Percentiles rank a stretch among this genome's conserved stretches.
Evolutionary conservation across 2,888 invertebrate genomes (phyloP).

Genomic region (Stenoptilia bipunctidactyla): DNA sequence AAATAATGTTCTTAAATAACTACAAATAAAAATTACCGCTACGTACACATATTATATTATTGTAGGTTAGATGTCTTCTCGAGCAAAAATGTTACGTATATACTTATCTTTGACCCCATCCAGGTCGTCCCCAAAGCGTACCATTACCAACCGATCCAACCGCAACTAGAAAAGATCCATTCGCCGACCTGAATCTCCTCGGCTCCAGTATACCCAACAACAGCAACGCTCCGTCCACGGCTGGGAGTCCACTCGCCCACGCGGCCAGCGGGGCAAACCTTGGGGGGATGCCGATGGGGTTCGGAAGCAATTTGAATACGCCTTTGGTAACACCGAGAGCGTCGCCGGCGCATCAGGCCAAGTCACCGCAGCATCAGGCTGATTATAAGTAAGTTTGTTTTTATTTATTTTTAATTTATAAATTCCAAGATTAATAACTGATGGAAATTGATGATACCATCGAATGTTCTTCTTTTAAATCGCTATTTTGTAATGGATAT

Average conservation of each 20-base stretch:
- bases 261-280: conserved; percentile 8
- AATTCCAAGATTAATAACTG: too few relatives aligned
- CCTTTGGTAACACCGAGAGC: conserved; percentile 30
- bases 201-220: conserved; percentile 21
- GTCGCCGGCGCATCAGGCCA: conserved; percentile 33
- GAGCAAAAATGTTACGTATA: too few relatives aligned
- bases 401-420: too few relatives aligned
- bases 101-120: too few relatives aligned
- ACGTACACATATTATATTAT: too few relatives aligned
- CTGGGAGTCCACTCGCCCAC: not conserved
- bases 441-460: too few relatives aligned
- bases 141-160: conserved; percentile 57
- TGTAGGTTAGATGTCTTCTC: too few relatives aligned
- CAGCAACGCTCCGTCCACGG: not conserved
- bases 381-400: conserved; percentile 55
- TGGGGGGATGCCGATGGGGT: conserved; percentile 11
- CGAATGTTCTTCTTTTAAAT: too few relatives aligned
- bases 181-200: conserved; percentile 76
- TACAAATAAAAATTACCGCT: too few relatives aligned
- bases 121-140: conserved; percentile 46
- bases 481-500: too few relatives aligned
- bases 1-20: not conserved
- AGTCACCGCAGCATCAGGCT: conserved; percentile 54
- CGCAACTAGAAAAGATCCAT: conserved; percentile 74
- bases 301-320: conserved; percentile 1